Base-by-base conservation (phyloP, 2,113 vertebrate genomes). In the Brachionichthys hirsutus region DNA sequence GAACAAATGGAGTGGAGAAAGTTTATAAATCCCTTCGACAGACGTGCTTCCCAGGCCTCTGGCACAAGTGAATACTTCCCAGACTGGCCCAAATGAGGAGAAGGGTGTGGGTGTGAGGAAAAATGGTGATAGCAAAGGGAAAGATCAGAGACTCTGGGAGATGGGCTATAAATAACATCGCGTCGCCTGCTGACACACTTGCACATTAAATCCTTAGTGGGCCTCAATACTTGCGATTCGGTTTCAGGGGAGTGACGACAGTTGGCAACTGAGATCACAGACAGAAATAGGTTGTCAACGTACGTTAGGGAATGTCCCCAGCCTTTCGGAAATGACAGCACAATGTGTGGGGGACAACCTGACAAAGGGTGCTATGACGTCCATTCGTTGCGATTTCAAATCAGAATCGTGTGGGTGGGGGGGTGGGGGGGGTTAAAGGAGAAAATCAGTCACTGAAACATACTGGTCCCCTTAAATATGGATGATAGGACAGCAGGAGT, bases 261-360 rank as follows among this genome's bases (percentile, higher is more conserved):
- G 67, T 42, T 53, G 65, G 75, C 79, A 80, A 83, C 80, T 85
- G 85, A 85, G 62, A 71, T 86, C 80, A 82, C 59, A 53, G 67
- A 60, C 82, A 54, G 57, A 67, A 82, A 86, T 80, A 86, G 80
- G 77, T 9, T 5, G 45, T 62, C 71, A 67, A 66, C 30, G 48
- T 14, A 45, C 42, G 54, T 14, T n/a, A 19, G 55, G 40, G 66
- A 62, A 40, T 11, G 47, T 41, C 79, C 53, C 66, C 65, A 22
- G 58, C 70, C 62, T 66, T 14, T 20, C 47, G 49, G 75, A 75
- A 73, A 73, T 65, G 53, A 64, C 72, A 66, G 45, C 48, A 12
- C 8, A 54, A 60, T 40, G 71, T 54, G 56, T 51, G 47, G 58
- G 62, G 54, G 73, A 75, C 63, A 66, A 77, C 77, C 68, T 66